Base-by-base conservation (phyloP, 2,797 vertebrate genomes). In the Tragopan temminckii region DNA sequence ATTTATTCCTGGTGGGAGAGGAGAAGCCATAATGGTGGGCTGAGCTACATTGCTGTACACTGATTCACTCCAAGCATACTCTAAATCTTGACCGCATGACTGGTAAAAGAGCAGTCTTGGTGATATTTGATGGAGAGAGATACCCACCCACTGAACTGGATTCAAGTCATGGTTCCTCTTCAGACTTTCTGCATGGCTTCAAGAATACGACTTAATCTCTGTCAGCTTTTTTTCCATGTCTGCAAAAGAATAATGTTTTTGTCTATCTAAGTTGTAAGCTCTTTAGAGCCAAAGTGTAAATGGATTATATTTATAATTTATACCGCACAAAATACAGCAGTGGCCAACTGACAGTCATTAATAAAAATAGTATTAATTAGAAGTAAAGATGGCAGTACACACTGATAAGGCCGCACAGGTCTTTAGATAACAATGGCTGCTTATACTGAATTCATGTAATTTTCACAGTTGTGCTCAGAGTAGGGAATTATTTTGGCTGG, bases 401-500 rank as follows among this genome's bases (percentile, higher is more conserved):
- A 72, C 75, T 33, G 38, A 58, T 66, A 83, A 27, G 62, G 1
- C n/a, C 74, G 8, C 2, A 5, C 13, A 50, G 38, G 19, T 64
- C 19, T 53, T 80, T 62, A 69, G 66, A 59, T 90, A 83, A 66
- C 38, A 66, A 59, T 78, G 58, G 6, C 17, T 85, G 45, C 63
- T 20, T n/a, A 35, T 72, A 31, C 13, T 52, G 58, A 80, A 89
- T 92, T 69, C 0, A 62, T 71, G 50, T 29, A 85, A 83, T 93
- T 94, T 94, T 90, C 84, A 94, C 66, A 80, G 40, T 90, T 95
- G 33, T 71, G 27, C 85, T 76, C 43, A 45, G 55, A 68, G 35
- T 45, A 75, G 50, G n/a, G 62, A 93, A 85, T 46, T 67, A 72
- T 88, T 96, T 96, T 94, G 76, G 38, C 81, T 94, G 40, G 52